Conservation (phyloP, 2,797 vertebrate species). For the Chrosomus eos region DNA sequence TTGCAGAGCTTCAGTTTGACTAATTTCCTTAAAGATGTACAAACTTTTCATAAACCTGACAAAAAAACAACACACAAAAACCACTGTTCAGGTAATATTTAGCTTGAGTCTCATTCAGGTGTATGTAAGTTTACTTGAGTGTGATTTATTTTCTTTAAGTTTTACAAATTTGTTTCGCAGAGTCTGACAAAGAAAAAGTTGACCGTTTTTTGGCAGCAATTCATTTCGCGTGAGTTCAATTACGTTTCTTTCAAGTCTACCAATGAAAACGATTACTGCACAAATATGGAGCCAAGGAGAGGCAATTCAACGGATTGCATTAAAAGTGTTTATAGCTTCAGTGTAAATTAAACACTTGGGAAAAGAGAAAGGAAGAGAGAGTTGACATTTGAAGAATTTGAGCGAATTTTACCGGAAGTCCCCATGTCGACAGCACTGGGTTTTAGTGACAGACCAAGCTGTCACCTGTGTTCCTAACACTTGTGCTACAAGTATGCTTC, state of each 20-base stretch:
- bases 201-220: neutral
- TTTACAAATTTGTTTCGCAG: neutral
- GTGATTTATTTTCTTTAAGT: too few relatives aligned
- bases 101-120: neutral
- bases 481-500: conserved; percentile 71
- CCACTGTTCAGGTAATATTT: neutral
- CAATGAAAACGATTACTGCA: neutral
- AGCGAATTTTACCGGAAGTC: conserved; percentile 42
- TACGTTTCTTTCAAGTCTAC: neutral
- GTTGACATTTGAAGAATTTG: conserved; percentile 13
- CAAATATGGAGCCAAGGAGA: conserved; percentile 59
- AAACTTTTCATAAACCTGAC: neutral
- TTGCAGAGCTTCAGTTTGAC: neutral
- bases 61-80: neutral
- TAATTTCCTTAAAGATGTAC: neutral
- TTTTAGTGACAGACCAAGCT: conserved; percentile 70
- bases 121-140: neutral
- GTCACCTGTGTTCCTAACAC: conserved; percentile 66
- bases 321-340: conserved; percentile 49
- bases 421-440: conserved; percentile 43
- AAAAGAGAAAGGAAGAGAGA: neutral
- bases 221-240: neutral
- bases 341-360: conserved; percentile 37
- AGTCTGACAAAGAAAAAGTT: neutral
- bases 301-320: conserved; percentile 73